A percentile compares a stretch with the other conserved stretches of the same genome.
phyloP scores from a whole-genome alignment of 2,888 invertebrate species.

The Cyrtodaria siliqua region DNA sequence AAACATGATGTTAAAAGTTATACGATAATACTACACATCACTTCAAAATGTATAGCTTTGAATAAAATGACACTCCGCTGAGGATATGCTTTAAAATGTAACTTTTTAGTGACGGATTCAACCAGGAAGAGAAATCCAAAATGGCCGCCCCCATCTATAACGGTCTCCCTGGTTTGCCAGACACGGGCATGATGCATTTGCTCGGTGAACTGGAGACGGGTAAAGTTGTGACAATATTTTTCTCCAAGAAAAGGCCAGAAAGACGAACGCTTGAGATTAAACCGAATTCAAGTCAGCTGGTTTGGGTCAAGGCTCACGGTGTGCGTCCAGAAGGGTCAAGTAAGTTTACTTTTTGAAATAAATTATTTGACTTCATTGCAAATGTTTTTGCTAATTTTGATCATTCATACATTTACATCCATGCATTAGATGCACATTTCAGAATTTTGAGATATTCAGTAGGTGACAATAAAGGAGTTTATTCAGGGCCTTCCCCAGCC shows the following conservation, averaged over 20 bases:
- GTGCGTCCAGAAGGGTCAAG: slow-evolving; percentile 87
- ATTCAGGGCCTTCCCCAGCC: too few species aligned
- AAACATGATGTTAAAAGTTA: too few species aligned
- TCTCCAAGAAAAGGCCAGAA: slow-evolving; percentile 94
- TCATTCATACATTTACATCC: too few species aligned
- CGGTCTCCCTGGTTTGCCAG: slow-evolving; percentile 49
- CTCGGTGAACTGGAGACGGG: slow-evolving; percentile 81
- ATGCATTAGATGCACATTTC: too few species aligned
- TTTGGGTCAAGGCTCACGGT: slow-evolving; percentile 88
- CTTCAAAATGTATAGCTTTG: background rate
- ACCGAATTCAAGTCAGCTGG: slow-evolving; percentile 95
- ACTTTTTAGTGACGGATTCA: background rate
- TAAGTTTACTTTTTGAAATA: slow-evolving; percentile 85
- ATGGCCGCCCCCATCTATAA: slow-evolving; percentile 70
- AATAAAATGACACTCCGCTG: background rate
- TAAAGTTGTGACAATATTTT: slow-evolving; percentile 92
- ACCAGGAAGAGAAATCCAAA: slow-evolving; percentile 42
- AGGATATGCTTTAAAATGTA: slow-evolving; percentile 1
- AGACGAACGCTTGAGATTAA: slow-evolving; percentile 93
- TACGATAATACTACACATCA: too few species aligned
- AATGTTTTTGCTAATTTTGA: too few species aligned
- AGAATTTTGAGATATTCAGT: too few species aligned
- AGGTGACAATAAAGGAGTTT: too few species aligned
- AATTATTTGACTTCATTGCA: too few species aligned
- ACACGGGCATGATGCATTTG: slow-evolving; percentile 72